Percentiles rank a stretch among this genome's conserved stretches.
phyloP scores from a whole-genome alignment of 1,140 invertebrate species.

The Paraescarpia echinospica region DNA sequence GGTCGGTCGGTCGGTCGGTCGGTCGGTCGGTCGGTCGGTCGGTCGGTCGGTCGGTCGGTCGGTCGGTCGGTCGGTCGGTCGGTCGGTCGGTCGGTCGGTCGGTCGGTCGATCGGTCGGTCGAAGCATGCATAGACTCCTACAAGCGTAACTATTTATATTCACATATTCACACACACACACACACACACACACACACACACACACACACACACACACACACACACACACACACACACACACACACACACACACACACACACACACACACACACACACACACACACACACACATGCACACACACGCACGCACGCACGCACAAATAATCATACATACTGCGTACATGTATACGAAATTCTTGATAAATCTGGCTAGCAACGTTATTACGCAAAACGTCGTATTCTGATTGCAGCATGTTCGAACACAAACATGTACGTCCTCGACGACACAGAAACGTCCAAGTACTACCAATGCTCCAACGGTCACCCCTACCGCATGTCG shows the following conservation, averaged over 20 bases:
- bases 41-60: too few species aligned
- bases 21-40: too few species aligned
- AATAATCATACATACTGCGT: neutral
- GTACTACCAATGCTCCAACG: neutral
- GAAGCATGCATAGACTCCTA: too few species aligned
- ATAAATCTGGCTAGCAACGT: too few species aligned
- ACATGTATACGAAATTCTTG: too few species aligned
- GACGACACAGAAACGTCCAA: neutral
- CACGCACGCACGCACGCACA: slow-evolving; percentile 1
- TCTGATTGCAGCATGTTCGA: neutral
- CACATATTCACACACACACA: neutral
- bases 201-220: neutral
- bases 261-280: slow-evolving; percentile 27
- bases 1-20: too few species aligned
- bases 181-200: slow-evolving; percentile 6
- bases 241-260: neutral
- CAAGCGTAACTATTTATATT: too few species aligned
- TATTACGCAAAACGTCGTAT: neutral
- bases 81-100: too few species aligned
- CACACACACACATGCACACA: slow-evolving; percentile 19
- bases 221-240: neutral
- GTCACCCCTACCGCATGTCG: neutral
- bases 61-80: too few species aligned
- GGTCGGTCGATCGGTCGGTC: too few species aligned
- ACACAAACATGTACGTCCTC: neutral